Percentiles rank a stretch among this genome's conserved stretches.
phyloP scores from a whole-genome alignment of 2,888 invertebrate species.

The Lasioglossum calceatum region DNA sequence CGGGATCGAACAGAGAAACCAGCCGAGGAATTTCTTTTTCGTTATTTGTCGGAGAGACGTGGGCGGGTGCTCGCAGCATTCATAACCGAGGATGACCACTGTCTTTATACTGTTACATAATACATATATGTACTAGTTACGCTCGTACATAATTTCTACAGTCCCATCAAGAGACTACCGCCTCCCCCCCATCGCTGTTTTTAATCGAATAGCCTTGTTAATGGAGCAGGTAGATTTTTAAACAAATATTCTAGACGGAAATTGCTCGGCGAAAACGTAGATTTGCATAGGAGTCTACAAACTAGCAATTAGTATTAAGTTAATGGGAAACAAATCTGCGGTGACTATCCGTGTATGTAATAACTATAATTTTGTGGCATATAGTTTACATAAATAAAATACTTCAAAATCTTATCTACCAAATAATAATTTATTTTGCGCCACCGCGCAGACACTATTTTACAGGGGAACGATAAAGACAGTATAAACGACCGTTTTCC shows the following conservation, averaged over 20 bases:
- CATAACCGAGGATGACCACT: not conserved
- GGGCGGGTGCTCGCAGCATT: not conserved
- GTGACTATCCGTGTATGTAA: not conserved
- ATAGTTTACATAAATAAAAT: not conserved
- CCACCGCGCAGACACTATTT: not conserved
- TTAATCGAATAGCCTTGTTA: not conserved
- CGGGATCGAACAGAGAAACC: not conserved
- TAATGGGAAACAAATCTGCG: not conserved
- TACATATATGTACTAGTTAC: not conserved
- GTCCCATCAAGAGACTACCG: too few species aligned
- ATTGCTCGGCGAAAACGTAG: not conserved
- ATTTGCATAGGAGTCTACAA: not conserved
- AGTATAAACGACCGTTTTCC: not conserved
- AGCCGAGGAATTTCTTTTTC: not conserved
- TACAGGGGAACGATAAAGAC: not conserved
- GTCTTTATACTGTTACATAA: not conserved
- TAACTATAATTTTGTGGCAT: not conserved
- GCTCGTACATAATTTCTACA: not conserved
- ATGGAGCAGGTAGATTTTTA: not conserved
- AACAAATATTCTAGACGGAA: not conserved
- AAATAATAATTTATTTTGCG: not conserved
- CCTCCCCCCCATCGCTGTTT: not conserved
- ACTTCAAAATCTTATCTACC: not conserved
- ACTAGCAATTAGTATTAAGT: slow-evolving; percentile 10
- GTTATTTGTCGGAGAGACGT: not conserved